Conservation (phyloP, 2,797 vertebrate genomes). For the Gila robusta region DNA sequence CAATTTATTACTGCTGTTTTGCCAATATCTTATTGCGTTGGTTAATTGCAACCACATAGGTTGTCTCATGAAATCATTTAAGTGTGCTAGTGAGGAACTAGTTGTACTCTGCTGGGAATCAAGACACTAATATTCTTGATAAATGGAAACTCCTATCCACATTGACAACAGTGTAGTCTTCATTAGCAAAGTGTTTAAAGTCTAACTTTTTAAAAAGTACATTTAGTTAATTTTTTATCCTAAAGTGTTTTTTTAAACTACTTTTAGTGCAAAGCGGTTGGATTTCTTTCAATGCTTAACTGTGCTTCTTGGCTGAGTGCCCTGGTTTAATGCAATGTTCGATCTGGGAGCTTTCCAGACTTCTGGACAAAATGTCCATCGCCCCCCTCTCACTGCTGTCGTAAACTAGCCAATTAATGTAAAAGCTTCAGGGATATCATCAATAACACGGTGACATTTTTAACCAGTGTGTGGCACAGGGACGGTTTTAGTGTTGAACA, state of each 20-base stretch:
- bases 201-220: conserved; percentile 1
- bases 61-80: background rate
- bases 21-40: background rate
- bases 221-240: conserved; percentile 11
- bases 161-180: background rate
- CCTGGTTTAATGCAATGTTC: conserved; percentile 64
- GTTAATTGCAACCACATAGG: background rate
- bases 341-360: conserved; percentile 64
- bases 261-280: conserved; percentile 26
- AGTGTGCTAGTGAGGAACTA: background rate
- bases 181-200: conserved; percentile 6
- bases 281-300: conserved; percentile 53
- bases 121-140: background rate
- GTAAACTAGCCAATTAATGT: conserved; percentile 75
- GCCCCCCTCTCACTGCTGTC: conserved; percentile 61
- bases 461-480: conserved; percentile 44
- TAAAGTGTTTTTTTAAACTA: background rate
- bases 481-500: conserved; percentile 66
- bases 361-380: conserved; percentile 58
- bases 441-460: conserved; percentile 69
- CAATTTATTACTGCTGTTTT: too few relatives aligned
- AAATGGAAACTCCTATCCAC: background rate
- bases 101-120: background rate
- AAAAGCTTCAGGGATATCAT: conserved; percentile 72
- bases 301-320: conserved; percentile 57